These are phyloP conservation scores for Leucoraja erinaceus DNA, from an alignment of 2,113 vertebrate genomes.

Conservation along the genomic window DNA sequence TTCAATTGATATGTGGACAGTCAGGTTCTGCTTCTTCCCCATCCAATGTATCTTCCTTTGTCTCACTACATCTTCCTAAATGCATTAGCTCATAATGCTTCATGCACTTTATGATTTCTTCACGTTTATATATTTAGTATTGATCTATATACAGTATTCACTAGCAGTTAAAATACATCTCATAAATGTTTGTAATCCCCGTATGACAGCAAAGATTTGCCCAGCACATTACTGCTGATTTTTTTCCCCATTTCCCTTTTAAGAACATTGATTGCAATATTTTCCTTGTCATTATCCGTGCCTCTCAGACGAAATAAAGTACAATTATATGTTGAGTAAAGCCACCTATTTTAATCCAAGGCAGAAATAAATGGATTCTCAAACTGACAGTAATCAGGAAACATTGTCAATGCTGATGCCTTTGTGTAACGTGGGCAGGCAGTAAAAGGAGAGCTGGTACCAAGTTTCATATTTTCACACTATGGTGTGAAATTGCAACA, in stretches of 20 bases:
- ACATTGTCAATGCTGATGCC: neutral
- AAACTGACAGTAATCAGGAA: slow-evolving; percentile 16
- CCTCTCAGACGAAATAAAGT: neutral
- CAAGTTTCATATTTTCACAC: neutral
- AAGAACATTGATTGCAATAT: neutral
- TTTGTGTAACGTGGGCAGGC: neutral
- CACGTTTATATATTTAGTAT: neutral
- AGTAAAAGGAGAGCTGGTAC: neutral
- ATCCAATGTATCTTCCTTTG: too few relatives aligned
- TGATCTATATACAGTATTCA: neutral
- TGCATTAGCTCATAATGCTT: too few relatives aligned
- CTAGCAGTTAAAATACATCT: neutral
- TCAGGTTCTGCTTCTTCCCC: too few relatives aligned
- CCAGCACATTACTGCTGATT: neutral
- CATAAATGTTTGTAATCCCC: neutral
- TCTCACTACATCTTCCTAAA: too few relatives aligned
- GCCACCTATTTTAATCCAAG: neutral
- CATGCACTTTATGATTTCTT: too few relatives aligned
- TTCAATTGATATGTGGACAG: too few relatives aligned
- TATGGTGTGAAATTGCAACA: neutral
- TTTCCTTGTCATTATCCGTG: neutral
- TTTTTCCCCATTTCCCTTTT: neutral
- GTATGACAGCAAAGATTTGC: neutral
- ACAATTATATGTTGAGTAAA: neutral
- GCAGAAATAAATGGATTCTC: neutral